Percentiles rank a stretch among this genome's conserved stretches.
Conservation (phyloP, 2,113 vertebrate genomes). For the Myodes glareolus region DNA sequence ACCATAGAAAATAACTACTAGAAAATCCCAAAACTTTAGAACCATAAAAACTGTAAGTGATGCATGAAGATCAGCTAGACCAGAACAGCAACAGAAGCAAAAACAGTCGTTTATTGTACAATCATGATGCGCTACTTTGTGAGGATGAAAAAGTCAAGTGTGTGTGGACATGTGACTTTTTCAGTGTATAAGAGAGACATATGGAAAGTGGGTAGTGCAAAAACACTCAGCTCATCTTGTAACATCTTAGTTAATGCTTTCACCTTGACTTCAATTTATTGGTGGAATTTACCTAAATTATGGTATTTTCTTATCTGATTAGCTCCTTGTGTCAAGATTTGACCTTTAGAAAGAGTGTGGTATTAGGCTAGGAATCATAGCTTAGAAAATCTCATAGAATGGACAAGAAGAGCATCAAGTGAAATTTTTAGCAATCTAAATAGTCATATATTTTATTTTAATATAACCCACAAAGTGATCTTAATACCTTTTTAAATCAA, state of each 20-base stretch:
- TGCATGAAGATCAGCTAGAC: neutral
- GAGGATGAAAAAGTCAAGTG: neutral
- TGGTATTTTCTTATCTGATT: neutral
- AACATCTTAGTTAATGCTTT: neutral
- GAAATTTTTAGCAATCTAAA: neutral
- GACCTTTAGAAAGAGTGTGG: neutral
- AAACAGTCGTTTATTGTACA: neutral
- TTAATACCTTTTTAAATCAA: conserved; percentile 36
- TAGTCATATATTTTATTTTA: conserved; percentile 27
- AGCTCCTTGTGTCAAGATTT: neutral
- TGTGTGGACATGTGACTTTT: neutral
- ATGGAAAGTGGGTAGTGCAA: neutral
- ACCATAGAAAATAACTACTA: neutral
- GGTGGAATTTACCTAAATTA: neutral
- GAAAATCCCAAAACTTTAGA: neutral
- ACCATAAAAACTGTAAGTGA: neutral
- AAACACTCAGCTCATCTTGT: neutral
- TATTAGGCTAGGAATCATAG: neutral
- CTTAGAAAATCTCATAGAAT: neutral
- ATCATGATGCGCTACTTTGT: neutral
- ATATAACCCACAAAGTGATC: neutral
- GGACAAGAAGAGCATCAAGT: neutral
- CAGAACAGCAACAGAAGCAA: neutral
- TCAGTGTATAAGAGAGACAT: neutral
- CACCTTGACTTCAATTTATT: neutral